A percentile compares a stretch with the other conserved stretches of the same genome.
phyloP scores from a whole-genome alignment of 2,113 vertebrate species.

The Bostrychus sinensis region DNA sequence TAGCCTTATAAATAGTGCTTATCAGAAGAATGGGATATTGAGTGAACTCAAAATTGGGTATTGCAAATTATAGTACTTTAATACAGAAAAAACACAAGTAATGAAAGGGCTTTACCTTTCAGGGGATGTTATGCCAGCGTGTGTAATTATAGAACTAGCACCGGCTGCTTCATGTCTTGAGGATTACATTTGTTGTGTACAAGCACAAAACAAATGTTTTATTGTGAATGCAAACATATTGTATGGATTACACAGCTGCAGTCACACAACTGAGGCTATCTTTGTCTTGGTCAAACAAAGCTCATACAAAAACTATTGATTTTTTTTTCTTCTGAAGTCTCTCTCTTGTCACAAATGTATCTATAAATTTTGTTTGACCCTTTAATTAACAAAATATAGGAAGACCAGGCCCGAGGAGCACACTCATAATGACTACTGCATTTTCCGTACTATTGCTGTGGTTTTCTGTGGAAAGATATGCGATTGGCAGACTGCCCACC shows the following conservation, averaged over 20 bases:
- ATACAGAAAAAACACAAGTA: not conserved
- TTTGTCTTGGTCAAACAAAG: constrained; percentile 4
- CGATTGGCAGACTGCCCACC: not conserved
- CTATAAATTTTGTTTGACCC: not conserved
- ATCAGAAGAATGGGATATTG: too few relatives aligned
- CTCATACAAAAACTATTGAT: not conserved
- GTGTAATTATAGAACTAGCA: not conserved
- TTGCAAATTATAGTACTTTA: not conserved
- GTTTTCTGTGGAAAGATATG: constrained; percentile 1
- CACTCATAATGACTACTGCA: not conserved
- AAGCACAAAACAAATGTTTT: constrained; percentile 3
- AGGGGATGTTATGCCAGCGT: not conserved
- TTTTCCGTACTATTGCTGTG: not conserved
- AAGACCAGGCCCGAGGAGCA: not conserved
- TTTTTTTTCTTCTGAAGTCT: not conserved
- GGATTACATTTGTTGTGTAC: constrained; percentile 8
- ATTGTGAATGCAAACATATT: not conserved
- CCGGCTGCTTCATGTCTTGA: not conserved
- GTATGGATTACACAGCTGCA: constrained; percentile 6
- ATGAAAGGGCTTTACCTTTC: not conserved
- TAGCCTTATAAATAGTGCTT: too few relatives aligned
- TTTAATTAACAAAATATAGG: not conserved
- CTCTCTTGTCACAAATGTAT: constrained; percentile 1
- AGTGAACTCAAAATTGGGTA: too few relatives aligned
- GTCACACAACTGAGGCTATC: constrained; percentile 2